A percentile compares a stretch with the other conserved stretches of the same genome.
These are phyloP conservation scores for Schizotus pectinicornis DNA, from an alignment of 2,888 invertebrate genomes.

Conservation along the genomic window DNA sequence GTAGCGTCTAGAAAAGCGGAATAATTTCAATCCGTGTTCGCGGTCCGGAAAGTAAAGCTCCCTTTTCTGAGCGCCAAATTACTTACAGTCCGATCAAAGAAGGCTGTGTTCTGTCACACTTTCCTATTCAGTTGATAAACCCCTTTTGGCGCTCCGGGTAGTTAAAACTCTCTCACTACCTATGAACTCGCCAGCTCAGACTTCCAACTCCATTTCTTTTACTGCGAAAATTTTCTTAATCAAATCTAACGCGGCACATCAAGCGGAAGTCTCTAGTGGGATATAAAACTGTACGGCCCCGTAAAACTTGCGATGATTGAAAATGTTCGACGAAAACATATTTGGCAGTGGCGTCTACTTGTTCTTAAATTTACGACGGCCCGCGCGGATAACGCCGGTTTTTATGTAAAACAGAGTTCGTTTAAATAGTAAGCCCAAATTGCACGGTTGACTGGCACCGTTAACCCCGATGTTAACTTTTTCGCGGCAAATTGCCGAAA, in stretches of 20 bases:
- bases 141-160: constrained; percentile 32
- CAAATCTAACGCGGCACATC: constrained; percentile 50
- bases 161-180: constrained; percentile 23
- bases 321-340: constrained; percentile 49
- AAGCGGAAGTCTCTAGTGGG: constrained; percentile 46
- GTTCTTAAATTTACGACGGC: constrained; percentile 35
- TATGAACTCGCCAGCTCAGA: constrained; percentile 21
- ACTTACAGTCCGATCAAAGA: constrained; percentile 50
- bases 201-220: constrained; percentile 40
- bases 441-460: constrained; percentile 1
- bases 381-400: constrained; percentile 20
- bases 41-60: constrained; percentile 46
- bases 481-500: constrained; percentile 3
- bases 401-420: constrained; percentile 34
- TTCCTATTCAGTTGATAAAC: constrained; percentile 41
- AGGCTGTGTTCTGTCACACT: constrained; percentile 42
- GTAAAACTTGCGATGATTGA: constrained; percentile 50
- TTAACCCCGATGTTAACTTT: neutral
- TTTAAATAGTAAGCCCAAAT: constrained; percentile 24
- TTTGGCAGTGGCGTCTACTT: constrained; percentile 37
- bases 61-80: constrained; percentile 47
- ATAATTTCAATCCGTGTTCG: constrained; percentile 51
- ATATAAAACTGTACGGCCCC: constrained; percentile 48
- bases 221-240: constrained; percentile 50
- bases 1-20: constrained; percentile 48